Evolutionary conservation across 2,797 vertebrate species (phyloP).

Genomic region (Onychomys leucogaster): DNA sequence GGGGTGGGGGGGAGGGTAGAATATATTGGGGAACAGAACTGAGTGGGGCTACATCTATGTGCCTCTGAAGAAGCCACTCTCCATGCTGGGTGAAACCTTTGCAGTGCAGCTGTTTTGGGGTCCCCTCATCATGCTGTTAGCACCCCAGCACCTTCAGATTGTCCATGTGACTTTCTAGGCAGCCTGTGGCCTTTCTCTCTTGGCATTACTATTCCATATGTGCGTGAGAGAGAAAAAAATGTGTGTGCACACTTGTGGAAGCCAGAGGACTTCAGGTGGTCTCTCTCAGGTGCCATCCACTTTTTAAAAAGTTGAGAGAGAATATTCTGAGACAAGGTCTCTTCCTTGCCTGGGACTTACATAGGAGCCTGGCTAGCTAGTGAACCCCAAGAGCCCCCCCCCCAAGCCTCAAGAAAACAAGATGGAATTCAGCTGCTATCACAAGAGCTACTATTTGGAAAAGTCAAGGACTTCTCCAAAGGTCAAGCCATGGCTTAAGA

Average conservation of each 20-base stretch:
- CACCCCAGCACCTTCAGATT: background rate
- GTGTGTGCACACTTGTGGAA: background rate
- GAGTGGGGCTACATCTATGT: too few species aligned
- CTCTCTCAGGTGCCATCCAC: background rate
- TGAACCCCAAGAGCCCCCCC: background rate
- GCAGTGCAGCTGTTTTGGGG: background rate
- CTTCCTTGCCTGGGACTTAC: background rate
- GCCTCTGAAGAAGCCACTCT: background rate
- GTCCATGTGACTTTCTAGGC: too few species aligned
- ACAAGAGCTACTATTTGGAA: too few species aligned
- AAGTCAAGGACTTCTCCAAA: too few species aligned
- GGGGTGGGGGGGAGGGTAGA: background rate
- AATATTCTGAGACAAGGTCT: background rate
- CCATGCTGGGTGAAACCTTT: background rate
- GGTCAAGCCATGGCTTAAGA: too few species aligned
- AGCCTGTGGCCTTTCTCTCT: background rate
- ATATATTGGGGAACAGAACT: background rate
- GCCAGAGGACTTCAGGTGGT: background rate
- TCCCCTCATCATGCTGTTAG: too few species aligned
- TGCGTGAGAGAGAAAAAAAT: background rate
- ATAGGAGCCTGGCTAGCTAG: too few species aligned
- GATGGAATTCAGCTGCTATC: too few species aligned
- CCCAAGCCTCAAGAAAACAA: too few species aligned
- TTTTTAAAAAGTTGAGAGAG: background rate
- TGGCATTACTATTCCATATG: background rate